Conservation (phyloP, 2,113 vertebrate species). For the Epinephelus cyanopodus region DNA sequence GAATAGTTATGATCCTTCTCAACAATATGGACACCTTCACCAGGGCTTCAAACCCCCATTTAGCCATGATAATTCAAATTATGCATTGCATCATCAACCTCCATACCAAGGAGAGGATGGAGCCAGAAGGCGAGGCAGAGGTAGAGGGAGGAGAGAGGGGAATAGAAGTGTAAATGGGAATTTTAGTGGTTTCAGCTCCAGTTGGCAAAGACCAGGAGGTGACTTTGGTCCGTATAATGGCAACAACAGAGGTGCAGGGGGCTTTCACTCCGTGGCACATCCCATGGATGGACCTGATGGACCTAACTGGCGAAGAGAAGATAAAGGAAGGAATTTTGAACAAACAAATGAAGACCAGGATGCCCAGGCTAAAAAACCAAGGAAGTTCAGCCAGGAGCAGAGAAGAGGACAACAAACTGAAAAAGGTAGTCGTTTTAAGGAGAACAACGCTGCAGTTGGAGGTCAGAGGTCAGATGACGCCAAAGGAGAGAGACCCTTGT, state of each 20-base stretch:
- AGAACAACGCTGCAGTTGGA: conserved; percentile 22
- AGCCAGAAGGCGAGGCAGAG: conserved; percentile 66
- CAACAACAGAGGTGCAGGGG: conserved; percentile 46
- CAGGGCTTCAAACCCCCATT: conserved; percentile 47
- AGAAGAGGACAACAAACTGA: conserved; percentile 58
- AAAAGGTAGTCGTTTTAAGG: conserved; percentile 41
- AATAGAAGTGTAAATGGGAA: conserved; percentile 78
- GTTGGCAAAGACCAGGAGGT: conserved; percentile 85
- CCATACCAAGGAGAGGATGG: conserved; percentile 72
- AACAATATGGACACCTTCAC: conserved; percentile 71
- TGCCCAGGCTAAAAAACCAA: conserved; percentile 55
- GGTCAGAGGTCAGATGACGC: conserved; percentile 17
- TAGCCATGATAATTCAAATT: conserved; percentile 45
- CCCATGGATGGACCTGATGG: conserved; percentile 56
- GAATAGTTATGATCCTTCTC: conserved; percentile 75
- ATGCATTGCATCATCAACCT: conserved; percentile 68
- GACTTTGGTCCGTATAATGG: conserved; percentile 70
- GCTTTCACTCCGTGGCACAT: conserved; percentile 19
- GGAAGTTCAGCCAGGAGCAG: conserved; percentile 70
- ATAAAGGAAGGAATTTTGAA: not conserved
- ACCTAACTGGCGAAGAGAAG: conserved; percentile 67
- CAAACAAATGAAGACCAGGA: conserved; percentile 58
- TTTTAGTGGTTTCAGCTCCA: conserved; percentile 78
- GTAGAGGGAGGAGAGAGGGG: conserved; percentile 74
- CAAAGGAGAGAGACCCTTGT: conserved; percentile 21